Evolutionary conservation across 1,140 invertebrate species (phyloP).

Genomic region (Trichonephila inaurata): DNA sequence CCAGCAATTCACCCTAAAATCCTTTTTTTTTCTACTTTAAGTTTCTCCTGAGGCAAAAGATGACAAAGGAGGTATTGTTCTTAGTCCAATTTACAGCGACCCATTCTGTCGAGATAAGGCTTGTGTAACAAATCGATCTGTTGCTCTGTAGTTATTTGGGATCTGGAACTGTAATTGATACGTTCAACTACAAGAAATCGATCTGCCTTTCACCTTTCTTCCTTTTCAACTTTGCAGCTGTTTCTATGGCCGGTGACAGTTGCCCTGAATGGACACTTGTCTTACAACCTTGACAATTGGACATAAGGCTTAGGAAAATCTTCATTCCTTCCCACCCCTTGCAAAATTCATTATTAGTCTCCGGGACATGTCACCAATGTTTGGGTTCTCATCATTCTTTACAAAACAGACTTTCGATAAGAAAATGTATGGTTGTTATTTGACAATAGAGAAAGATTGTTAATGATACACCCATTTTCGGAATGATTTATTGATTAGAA

Average conservation of each 20-base stretch:
- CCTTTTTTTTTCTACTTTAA: slow-evolving; percentile 51
- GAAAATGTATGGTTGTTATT: too few species aligned
- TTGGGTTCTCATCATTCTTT: not conserved
- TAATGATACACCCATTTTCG: too few species aligned
- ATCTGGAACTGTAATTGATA: slow-evolving; percentile 75
- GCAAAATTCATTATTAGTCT: slow-evolving; percentile 20
- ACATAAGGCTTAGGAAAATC: slow-evolving; percentile 2
- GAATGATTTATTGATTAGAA: too few species aligned
- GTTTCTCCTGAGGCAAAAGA: slow-evolving; percentile 64
- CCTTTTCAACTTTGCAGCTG: slow-evolving; percentile 63
- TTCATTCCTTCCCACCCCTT: slow-evolving; percentile 1
- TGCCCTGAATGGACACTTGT: slow-evolving; percentile 52
- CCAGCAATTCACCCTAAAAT: slow-evolving; percentile 5
- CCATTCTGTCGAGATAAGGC: slow-evolving; percentile 66
- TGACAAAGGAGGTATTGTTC: slow-evolving; percentile 72
- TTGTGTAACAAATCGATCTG: slow-evolving; percentile 72
- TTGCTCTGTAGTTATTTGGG: slow-evolving; percentile 73
- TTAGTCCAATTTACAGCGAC: slow-evolving; percentile 71
- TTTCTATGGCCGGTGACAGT: slow-evolving; percentile 52
- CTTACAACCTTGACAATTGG: slow-evolving; percentile 29
- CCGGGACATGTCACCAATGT: not conserved
- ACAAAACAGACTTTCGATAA: not conserved
- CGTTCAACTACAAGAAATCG: slow-evolving; percentile 65
- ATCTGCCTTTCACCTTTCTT: slow-evolving; percentile 57
- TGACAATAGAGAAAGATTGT: too few species aligned